Base-by-base conservation (phyloP, 2,888 invertebrate genomes). In the Miltochrista miniata region DNA sequence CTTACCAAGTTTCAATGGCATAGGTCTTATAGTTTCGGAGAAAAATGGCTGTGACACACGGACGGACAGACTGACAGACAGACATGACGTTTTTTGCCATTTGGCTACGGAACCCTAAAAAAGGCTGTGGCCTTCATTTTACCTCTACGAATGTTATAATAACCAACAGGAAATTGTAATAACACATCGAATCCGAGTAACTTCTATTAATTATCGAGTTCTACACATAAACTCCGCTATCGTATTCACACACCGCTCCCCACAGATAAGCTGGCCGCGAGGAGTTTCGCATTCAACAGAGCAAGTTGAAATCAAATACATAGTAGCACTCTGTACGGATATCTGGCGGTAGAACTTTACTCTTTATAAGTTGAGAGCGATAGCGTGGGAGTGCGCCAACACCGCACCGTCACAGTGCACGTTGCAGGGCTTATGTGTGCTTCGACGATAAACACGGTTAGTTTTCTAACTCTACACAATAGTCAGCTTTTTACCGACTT, bases 301-400 rank as follows among this genome's bases (percentile, higher is more conserved):
- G 15, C 30, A 44, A 49, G 44, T 49, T 49, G 14, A 39, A 39
- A 49, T 30, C 44, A 49, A 49, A 34, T n/a, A n/a, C n/a, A n/a
- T 44, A 39, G 13, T 18, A 34, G 38, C 38, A 48, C 34, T 40
- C 34, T 39, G 29, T 35, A 30, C 29, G 39, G 39, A 45, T 40
- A 49, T 39, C 34, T 40, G 39, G 39, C 44, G 7, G 10, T 13
- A 33, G 11, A 40, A 49, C 49, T 49, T 49, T 40, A 12, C 49
- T 35, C 49, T 49, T 45, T 49, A 49, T 40, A 44, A 49, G 39
- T 49, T 49, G 15, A n/a, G 35, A 7, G 35, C 33, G 49, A 45
- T 49, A 39, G 5, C 18, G 18, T 24, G 18, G 2, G 18, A 5
- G 2, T 24, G 18, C 18, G 18, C 18, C 18, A 24, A 24, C 18